These are phyloP conservation scores for Acrossocheilus wenchowensis DNA, from an alignment of 2,797 vertebrate genomes.

Conservation along the genomic window DNA sequence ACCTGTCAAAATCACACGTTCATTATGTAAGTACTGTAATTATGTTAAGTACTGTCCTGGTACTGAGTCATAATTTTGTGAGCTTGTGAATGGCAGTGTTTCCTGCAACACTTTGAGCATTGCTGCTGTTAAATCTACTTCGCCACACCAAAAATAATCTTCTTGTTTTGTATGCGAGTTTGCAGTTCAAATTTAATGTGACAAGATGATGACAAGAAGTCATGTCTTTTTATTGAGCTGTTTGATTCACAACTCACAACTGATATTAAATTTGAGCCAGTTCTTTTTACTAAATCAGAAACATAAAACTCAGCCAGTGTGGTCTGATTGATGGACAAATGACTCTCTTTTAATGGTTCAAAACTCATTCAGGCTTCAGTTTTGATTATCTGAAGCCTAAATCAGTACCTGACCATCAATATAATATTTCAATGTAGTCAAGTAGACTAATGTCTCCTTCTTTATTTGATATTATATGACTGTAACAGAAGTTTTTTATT, in stretches of 20 bases:
- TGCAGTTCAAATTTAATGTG: too few relatives aligned
- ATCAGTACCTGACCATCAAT: background rate
- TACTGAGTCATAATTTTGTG: background rate
- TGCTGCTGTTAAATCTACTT: background rate
- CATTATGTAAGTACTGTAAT: background rate
- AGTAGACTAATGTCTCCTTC: background rate
- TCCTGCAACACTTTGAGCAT: background rate
- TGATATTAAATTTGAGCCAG: background rate
- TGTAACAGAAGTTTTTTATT: background rate
- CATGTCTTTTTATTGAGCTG: background rate
- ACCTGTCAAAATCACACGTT: background rate
- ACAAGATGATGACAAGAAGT: background rate
- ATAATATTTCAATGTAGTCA: background rate
- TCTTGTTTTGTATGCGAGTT: too few relatives aligned
- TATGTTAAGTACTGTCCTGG: constrained; percentile 7
- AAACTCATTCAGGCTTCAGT: background rate
- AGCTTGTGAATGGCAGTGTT: background rate
- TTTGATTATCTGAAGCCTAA: background rate
- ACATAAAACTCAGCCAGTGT: background rate
- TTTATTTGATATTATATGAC: background rate
- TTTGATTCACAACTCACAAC: background rate
- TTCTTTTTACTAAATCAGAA: background rate
- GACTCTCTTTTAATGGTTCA: background rate
- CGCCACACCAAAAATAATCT: too few relatives aligned
- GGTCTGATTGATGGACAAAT: background rate